Evolutionary conservation across 2,113 vertebrate genomes (phyloP), one percentile per base, ranked within the genome.

Genomic region (Cebus imitator): DNA sequence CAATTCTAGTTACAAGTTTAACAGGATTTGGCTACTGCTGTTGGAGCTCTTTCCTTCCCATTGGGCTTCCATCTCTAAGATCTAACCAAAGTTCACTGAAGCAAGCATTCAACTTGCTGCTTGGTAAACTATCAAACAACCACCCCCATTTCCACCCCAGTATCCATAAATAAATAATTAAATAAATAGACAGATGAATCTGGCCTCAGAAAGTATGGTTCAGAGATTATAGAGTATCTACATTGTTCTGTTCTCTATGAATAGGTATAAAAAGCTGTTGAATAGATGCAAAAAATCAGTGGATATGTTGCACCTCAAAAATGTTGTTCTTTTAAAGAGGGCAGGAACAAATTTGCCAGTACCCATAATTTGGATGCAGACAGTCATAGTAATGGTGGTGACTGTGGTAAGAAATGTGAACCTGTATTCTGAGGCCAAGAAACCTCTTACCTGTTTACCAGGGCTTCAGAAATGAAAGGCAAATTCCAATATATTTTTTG

Each of bases 401-500:
- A 55, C 21, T 91, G 14, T 75, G 43, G 27, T 32, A 58, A 95
- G 75, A 75, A 82, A 52, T 76, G 76, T 18, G 23, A 92, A 89
- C 25, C 48, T 93, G 32, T 79, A 25, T 82, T 93, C 68, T 87
- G 93, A 90, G 57, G 78, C 58, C 35, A 86, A 96, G 78, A 72
- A 90, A 48, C 80, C n/a, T 72, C 89, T 64, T 0, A 35, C 14
- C 10, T 96, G 48, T 58, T 95, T 37, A 83, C 32, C 37, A 90
- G 85, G 93, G 61, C 40, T 75, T 92, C 58, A 91, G 58, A 75
- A 79, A 50, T 87, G 93, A 90, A 45, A 12, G 45, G 57, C 52
- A 90, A 89, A 23, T 70, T 92, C 80, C 84, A 95, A 50, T 17
- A 87, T 9, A 17, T 52, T 68, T 88, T 95, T 86, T 91, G 78